Conservation (phyloP, 2,888 invertebrate species). For the Tethea ocularis region DNA sequence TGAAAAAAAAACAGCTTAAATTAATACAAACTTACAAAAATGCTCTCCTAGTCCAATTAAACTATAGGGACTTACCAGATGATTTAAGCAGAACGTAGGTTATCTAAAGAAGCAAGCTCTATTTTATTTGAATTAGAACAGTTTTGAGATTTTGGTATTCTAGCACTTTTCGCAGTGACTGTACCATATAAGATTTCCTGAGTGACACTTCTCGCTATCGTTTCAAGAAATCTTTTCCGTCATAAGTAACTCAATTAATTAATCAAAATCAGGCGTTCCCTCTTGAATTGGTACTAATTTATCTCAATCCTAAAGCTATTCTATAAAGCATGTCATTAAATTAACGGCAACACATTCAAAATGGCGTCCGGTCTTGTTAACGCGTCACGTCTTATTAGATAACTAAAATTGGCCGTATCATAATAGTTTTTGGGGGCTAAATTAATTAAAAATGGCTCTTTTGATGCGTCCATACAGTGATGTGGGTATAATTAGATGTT, state of each 20-base stretch:
- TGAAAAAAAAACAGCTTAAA: background rate
- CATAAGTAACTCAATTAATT: slow-evolving; percentile 37
- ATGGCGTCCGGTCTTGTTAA: slow-evolving; percentile 75
- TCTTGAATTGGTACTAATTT: slow-evolving; percentile 54
- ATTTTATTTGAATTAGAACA: too few relatives aligned
- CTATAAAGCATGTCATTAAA: slow-evolving; percentile 56
- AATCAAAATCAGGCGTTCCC: slow-evolving; percentile 36
- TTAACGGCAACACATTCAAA: slow-evolving; percentile 62
- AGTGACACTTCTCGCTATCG: too few relatives aligned
- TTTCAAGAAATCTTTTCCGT: background rate
- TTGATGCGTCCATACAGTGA: slow-evolving; percentile 74
- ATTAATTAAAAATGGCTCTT: slow-evolving; percentile 81
- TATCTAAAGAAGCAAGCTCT: too few relatives aligned
- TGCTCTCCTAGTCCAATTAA: too few relatives aligned
- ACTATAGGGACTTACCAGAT: too few relatives aligned
- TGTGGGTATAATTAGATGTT: slow-evolving; percentile 83
- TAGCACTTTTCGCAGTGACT: background rate
- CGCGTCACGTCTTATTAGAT: slow-evolving; percentile 79
- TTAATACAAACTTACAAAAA: too few relatives aligned
- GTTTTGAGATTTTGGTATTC: background rate
- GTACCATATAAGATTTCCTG: background rate
- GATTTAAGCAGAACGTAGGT: too few relatives aligned
- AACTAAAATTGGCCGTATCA: slow-evolving; percentile 79
- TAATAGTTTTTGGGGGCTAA: slow-evolving; percentile 79
- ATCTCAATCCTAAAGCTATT: slow-evolving; percentile 56